These are phyloP conservation scores for Crematogaster levior DNA, from an alignment of 2,888 invertebrate genomes.

Conservation along the genomic window DNA sequence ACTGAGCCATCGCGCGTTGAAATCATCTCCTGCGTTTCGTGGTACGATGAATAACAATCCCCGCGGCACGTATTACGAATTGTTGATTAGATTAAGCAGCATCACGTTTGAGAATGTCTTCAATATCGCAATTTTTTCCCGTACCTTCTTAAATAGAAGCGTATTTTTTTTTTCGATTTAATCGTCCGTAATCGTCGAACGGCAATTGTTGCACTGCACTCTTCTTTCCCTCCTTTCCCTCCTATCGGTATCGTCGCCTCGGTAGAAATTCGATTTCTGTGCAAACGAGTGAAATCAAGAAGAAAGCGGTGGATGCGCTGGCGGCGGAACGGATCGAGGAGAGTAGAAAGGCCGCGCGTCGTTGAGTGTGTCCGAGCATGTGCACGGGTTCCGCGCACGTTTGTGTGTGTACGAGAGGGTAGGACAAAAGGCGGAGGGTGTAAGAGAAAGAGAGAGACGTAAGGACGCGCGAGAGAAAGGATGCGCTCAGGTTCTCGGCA, in stretches of 20 bases:
- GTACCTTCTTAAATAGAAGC: conserved; percentile 46
- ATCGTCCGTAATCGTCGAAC: conserved; percentile 43
- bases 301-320: conserved; percentile 36
- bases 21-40: not conserved
- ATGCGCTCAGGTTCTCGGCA: conserved; percentile 62
- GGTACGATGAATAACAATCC: not conserved
- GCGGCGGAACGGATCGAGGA: conserved; percentile 8
- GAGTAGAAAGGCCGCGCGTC: conserved; percentile 23
- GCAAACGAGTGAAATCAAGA: conserved; percentile 62
- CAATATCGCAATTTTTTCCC: conserved; percentile 49
- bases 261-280: conserved; percentile 67
- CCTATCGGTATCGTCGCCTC: conserved; percentile 36
- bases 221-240: not conserved
- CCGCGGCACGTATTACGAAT: not conserved
- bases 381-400: not conserved
- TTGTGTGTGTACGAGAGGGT: conserved; percentile 27
- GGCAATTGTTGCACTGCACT: conserved; percentile 34
- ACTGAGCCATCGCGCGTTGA: conserved; percentile 19
- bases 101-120: not conserved
- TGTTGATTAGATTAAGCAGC: not conserved
- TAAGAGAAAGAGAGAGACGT: not conserved
- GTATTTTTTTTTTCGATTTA: not conserved
- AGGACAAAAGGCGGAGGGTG: conserved; percentile 56
- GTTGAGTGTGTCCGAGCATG: not conserved
- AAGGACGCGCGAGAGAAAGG: conserved; percentile 53